Conservation (phyloP, 2,113 vertebrate species). For the Proterorhinus semilunaris region DNA sequence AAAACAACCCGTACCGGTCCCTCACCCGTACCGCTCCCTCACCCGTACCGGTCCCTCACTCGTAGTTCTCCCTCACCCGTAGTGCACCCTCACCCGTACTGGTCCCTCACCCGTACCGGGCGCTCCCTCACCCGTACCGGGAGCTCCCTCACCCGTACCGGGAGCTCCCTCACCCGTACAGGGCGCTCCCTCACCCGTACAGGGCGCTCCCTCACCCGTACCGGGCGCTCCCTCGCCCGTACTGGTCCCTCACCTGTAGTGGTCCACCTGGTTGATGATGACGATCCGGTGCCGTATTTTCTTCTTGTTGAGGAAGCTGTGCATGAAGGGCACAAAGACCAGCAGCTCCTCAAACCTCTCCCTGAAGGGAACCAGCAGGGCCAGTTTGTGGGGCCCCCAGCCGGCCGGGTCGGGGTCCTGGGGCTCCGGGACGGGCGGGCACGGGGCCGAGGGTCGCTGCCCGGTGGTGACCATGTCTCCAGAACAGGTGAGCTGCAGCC, state of each 20-base stretch:
- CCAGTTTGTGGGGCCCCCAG: slow-evolving; percentile 92
- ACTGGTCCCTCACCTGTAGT: slow-evolving; percentile 80
- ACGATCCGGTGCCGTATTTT: slow-evolving; percentile 90
- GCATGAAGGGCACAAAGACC: slow-evolving; percentile 93
- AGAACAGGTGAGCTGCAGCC: slow-evolving; percentile 93
- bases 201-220: too few relatives aligned
- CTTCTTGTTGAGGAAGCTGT: slow-evolving; percentile 87
- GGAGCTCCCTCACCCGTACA: too few relatives aligned
- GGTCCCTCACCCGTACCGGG: too few relatives aligned
- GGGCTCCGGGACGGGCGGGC: slow-evolving; percentile 59
- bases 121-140: too few relatives aligned
- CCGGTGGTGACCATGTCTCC: slow-evolving; percentile 69
- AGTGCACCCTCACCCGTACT: too few relatives aligned
- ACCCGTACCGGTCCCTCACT: too few relatives aligned
- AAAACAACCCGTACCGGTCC: too few relatives aligned
- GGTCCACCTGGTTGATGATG: slow-evolving; percentile 94
- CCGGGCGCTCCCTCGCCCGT: too few relatives aligned
- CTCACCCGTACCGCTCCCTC: too few relatives aligned
- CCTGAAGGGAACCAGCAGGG: slow-evolving; percentile 90
- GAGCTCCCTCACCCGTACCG: too few relatives aligned
- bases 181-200: too few relatives aligned
- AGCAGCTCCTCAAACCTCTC: slow-evolving; percentile 96
- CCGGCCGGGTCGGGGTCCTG: slow-evolving; percentile 72
- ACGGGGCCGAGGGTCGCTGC: slow-evolving; percentile 59
- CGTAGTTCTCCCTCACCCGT: too few relatives aligned